Percentiles rank a stretch among this genome's conserved stretches.
These are phyloP conservation scores for Lycaena phlaeas DNA, from an alignment of 2,888 invertebrate genomes.

Conservation along the genomic window DNA sequence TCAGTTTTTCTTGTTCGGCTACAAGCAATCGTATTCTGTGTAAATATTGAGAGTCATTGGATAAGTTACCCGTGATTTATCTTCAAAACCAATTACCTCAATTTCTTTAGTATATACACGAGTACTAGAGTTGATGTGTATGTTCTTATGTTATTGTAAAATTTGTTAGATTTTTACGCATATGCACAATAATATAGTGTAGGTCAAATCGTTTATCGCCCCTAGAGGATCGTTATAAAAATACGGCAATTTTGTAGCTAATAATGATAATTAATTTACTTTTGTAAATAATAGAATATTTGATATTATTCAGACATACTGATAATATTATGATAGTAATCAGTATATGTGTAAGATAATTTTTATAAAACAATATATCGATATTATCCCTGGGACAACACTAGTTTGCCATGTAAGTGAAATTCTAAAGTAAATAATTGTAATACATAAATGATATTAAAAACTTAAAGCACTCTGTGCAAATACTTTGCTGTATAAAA, in stretches of 20 bases:
- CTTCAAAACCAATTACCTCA: slow-evolving; percentile 71
- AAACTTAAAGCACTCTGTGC: not conserved
- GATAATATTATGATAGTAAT: slow-evolving; percentile 28
- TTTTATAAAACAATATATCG: not conserved
- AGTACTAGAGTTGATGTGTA: slow-evolving; percentile 45
- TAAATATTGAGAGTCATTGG: slow-evolving; percentile 66
- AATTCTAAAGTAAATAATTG: too few species aligned
- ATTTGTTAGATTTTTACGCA: slow-evolving; percentile 48
- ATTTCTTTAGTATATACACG: slow-evolving; percentile 63
- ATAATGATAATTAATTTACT: slow-evolving; percentile 31
- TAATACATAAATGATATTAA: too few species aligned
- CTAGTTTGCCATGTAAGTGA: slow-evolving; percentile 2
- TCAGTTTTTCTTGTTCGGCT: slow-evolving; percentile 10
- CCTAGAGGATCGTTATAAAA: slow-evolving; percentile 30
- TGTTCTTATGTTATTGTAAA: slow-evolving; percentile 48
- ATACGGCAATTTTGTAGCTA: slow-evolving; percentile 41
- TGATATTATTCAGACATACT: slow-evolving; percentile 13
- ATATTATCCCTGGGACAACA: not conserved
- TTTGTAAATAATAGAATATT: slow-evolving; percentile 49
- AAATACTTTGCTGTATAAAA: not conserved
- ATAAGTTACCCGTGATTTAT: slow-evolving; percentile 63
- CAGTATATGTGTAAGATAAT: slow-evolving; percentile 29
- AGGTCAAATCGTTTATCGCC: slow-evolving; percentile 29
- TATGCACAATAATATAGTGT: slow-evolving; percentile 37
- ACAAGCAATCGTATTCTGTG: slow-evolving; percentile 33